Conservation (phyloP, 2,113 vertebrate genomes). For the Mungos mungo region DNA sequence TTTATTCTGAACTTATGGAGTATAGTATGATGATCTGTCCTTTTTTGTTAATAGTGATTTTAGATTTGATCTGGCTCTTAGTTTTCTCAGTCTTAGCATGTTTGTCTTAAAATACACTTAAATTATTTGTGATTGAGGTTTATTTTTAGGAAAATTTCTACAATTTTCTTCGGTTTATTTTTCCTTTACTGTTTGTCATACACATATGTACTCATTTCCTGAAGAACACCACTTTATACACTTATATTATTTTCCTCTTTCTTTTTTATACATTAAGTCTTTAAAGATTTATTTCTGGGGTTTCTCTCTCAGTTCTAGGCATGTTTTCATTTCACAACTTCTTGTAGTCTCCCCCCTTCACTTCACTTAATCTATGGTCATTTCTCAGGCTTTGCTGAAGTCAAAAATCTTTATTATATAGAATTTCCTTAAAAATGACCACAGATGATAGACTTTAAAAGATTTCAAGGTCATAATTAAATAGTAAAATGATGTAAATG, state of each 20-base stretch:
- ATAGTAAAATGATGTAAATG: constrained; percentile 18
- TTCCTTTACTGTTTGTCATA: not conserved
- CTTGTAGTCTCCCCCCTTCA: not conserved
- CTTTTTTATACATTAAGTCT: constrained; percentile 9
- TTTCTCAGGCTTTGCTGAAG: not conserved
- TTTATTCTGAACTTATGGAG: not conserved
- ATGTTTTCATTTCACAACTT: not conserved
- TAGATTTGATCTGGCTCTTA: not conserved
- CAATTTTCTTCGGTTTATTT: not conserved
- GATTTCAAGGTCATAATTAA: constrained; percentile 6
- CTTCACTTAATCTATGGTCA: not conserved
- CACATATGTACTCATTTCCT: not conserved
- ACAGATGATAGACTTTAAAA: not conserved
- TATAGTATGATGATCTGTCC: not conserved
- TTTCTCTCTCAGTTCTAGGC: not conserved
- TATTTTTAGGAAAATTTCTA: not conserved
- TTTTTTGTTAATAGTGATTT: constrained; percentile 6
- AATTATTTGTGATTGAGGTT: constrained; percentile 7
- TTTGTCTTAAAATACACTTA: not conserved
- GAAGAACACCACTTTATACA: not conserved
- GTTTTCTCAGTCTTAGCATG: not conserved
- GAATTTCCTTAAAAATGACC: not conserved
- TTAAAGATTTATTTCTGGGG: not conserved
- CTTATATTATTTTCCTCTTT: constrained; percentile 14
- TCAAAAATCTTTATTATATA: not conserved